Conservation (phyloP, 2,113 vertebrate species). For the Emydura subglobosa region DNA sequence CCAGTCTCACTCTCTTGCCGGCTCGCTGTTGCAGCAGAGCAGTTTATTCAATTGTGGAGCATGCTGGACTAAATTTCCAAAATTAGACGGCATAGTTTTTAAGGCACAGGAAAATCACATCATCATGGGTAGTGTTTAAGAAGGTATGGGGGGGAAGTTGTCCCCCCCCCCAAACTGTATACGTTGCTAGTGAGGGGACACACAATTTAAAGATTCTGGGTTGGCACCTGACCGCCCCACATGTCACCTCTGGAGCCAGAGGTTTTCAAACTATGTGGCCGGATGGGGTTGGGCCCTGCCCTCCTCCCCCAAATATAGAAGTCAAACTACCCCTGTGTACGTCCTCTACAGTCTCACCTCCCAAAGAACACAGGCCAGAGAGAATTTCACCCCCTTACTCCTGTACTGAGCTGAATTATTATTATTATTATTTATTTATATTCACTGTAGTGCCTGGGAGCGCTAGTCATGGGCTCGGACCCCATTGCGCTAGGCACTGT, state of each 20-base stretch:
- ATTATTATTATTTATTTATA: background rate
- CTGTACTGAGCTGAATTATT: background rate
- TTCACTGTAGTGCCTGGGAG: background rate
- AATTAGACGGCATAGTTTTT: background rate
- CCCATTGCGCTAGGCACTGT: background rate
- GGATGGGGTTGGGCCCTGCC: too few species aligned
- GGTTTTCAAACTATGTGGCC: too few species aligned
- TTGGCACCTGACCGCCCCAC: too few species aligned
- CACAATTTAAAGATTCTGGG: too few species aligned
- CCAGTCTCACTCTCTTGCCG: rapidly evolving
- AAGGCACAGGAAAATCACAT: background rate
- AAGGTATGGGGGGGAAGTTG: too few species aligned
- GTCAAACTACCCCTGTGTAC: too few species aligned
- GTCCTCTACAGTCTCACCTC: background rate
- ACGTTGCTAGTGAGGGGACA: too few species aligned
- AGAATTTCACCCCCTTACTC: background rate
- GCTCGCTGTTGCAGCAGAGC: background rate
- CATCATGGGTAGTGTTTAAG: too few species aligned
- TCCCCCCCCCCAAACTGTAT: too few species aligned
- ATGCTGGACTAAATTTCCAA: background rate
- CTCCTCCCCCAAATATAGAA: too few species aligned
- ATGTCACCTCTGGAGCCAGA: too few species aligned
- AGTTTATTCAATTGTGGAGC: background rate
- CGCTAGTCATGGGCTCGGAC: background rate
- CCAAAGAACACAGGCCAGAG: background rate